These are phyloP conservation scores for Triplophysa rosa DNA, from an alignment of 2,113 vertebrate species.

Conservation along the genomic window DNA sequence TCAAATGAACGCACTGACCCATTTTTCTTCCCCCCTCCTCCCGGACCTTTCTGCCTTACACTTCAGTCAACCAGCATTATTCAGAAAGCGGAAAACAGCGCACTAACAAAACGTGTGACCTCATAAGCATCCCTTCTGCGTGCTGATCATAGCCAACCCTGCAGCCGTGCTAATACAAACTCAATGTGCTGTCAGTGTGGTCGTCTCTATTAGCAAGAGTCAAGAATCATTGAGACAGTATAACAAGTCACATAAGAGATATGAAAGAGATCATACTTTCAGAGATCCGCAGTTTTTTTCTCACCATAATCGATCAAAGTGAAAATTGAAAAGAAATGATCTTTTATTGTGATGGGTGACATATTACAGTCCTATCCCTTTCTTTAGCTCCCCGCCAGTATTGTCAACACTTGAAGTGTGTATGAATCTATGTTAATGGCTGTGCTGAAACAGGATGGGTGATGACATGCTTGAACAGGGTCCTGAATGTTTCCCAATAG, in stretches of 20 bases:
- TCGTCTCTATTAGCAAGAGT: neutral
- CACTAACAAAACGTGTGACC: conserved; percentile 30
- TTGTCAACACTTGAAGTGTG: conserved; percentile 19
- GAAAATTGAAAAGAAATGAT: no score
- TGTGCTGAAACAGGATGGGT: neutral
- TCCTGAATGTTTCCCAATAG: conserved; percentile 32
- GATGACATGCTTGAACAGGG: conserved; percentile 26
- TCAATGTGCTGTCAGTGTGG: neutral
- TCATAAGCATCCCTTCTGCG: neutral
- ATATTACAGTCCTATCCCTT: neutral
- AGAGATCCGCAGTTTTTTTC: no score
- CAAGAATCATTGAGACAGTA: neutral
- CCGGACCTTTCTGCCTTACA: conserved; percentile 5
- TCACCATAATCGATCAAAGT: no score
- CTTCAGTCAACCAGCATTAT: conserved; percentile 34
- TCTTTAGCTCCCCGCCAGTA: conserved; percentile 7
- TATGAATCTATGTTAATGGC: conserved; percentile 18
- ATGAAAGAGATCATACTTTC: no score
- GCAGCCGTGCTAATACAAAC: conserved; percentile 17
- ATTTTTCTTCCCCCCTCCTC: conserved; percentile 54
- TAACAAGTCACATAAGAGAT: neutral
- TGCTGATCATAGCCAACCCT: neutral
- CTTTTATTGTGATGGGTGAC: no score
- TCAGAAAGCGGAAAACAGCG: conserved; percentile 24
- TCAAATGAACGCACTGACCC: conserved; percentile 67